Evolutionary conservation across 2,888 invertebrate species (phyloP).

Genomic region (Orthosia gracilis): DNA sequence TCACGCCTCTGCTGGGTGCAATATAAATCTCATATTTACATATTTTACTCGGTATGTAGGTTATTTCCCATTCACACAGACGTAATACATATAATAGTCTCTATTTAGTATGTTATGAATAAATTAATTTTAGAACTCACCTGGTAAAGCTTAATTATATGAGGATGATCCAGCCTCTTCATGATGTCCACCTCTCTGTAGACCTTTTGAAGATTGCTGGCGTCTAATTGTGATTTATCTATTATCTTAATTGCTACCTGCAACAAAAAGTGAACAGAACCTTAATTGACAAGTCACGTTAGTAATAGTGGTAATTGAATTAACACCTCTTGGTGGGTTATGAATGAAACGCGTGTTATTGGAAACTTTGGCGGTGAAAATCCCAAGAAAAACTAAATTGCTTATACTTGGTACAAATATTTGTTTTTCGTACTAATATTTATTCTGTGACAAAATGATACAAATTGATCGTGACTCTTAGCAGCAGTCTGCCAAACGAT

Average conservation of each 20-base stretch:
- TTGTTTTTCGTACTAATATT: not conserved
- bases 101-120: constrained; percentile 10
- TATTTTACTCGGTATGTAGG: not conserved
- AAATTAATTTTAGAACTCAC: constrained; percentile 84
- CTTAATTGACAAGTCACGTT: constrained; percentile 28
- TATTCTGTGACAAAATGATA: not conserved
- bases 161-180: constrained; percentile 99
- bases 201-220: constrained; percentile 98
- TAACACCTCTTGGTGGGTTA: constrained; percentile 1
- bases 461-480: constrained; percentile 16
- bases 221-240: constrained; percentile 97
- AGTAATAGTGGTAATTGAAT: constrained; percentile 18
- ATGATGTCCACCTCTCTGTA: constrained; percentile 99
- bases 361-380: not conserved
- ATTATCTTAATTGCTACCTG: constrained; percentile 99
- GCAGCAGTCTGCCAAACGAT: constrained; percentile 22
- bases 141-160: constrained; percentile 99
- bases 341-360: not conserved
- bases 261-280: constrained; percentile 78
- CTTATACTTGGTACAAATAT: constrained; percentile 6
- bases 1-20: constrained; percentile 38
- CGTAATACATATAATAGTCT: not conserved
- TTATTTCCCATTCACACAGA: not conserved
- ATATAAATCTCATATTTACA: constrained; percentile 28
- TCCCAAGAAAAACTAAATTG: constrained; percentile 16